phyloP scores from a whole-genome alignment of 2,113 vertebrate genomes.

The Callithrix jacchus region DNA sequence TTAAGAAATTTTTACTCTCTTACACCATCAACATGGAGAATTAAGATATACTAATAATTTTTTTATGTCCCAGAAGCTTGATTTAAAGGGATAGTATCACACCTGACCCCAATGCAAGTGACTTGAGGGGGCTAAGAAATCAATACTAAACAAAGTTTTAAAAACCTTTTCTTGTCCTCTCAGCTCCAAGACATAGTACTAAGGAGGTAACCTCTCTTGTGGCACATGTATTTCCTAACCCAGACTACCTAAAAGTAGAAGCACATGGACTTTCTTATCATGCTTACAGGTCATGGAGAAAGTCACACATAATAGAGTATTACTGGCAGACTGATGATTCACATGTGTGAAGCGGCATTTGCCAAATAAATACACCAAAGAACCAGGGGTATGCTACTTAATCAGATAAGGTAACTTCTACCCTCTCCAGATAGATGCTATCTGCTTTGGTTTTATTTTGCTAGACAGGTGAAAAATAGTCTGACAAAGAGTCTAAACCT shows the following conservation, averaged over 20 bases:
- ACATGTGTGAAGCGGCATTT: slow-evolving; percentile 32
- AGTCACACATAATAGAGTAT: background rate
- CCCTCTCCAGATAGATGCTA: background rate
- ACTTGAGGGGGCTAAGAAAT: background rate
- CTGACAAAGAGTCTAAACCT: slow-evolving; percentile 29
- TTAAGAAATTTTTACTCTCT: background rate
- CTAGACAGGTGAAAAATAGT: background rate
- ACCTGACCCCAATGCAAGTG: background rate
- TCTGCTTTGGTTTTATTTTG: slow-evolving; percentile 4
- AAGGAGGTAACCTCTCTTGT: background rate
- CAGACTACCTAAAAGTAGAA: background rate
- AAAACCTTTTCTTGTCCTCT: background rate
- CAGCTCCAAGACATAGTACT: background rate
- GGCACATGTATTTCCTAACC: background rate
- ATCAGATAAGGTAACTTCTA: slow-evolving; percentile 7
- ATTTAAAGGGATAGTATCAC: background rate
- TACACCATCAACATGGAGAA: background rate
- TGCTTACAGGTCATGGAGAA: background rate
- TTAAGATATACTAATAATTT: background rate
- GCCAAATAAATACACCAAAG: slow-evolving; percentile 39
- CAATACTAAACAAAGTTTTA: background rate
- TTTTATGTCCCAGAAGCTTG: background rate
- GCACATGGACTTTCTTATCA: background rate
- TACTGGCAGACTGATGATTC: slow-evolving; percentile 34
- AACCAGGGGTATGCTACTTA: slow-evolving; percentile 28